Conservation (phyloP, 2,113 vertebrate species). For the Callospermophilus lateralis region DNA sequence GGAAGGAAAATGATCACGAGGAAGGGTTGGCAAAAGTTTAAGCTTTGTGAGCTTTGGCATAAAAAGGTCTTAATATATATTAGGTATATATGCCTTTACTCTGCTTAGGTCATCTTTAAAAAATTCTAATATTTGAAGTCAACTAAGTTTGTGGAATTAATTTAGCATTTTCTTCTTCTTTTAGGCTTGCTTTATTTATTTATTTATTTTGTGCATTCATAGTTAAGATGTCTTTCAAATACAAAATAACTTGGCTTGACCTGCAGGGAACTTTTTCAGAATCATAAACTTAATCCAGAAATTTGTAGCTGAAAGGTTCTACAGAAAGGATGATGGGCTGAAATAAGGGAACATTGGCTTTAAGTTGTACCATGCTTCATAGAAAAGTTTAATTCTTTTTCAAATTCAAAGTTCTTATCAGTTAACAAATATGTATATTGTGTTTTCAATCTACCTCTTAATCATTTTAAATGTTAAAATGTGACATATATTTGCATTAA, state of each 20-base stretch:
- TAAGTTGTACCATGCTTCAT: neutral
- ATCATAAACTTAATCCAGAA: neutral
- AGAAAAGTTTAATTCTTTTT: neutral
- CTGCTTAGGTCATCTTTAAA: neutral
- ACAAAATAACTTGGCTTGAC: neutral
- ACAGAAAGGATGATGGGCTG: neutral
- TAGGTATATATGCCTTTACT: neutral
- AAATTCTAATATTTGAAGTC: neutral
- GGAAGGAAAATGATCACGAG: conserved; percentile 39
- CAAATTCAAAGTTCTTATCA: neutral
- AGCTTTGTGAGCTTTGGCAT: conserved; percentile 19
- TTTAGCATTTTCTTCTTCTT: neutral
- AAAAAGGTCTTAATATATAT: neutral
- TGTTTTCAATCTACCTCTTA: neutral
- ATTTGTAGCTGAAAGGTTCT: neutral
- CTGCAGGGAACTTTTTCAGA: neutral
- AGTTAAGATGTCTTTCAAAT: neutral
- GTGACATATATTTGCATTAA: neutral
- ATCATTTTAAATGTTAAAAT: neutral
- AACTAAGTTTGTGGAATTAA: neutral
- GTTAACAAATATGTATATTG: neutral
- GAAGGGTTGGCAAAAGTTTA: neutral
- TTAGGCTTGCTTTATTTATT: too few relatives aligned
- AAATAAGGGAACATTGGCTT: rapidly evolving
- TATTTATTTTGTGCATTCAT: neutral